Base-by-base conservation (phyloP, 2,113 vertebrate species). In the Labrus mixtus region DNA sequence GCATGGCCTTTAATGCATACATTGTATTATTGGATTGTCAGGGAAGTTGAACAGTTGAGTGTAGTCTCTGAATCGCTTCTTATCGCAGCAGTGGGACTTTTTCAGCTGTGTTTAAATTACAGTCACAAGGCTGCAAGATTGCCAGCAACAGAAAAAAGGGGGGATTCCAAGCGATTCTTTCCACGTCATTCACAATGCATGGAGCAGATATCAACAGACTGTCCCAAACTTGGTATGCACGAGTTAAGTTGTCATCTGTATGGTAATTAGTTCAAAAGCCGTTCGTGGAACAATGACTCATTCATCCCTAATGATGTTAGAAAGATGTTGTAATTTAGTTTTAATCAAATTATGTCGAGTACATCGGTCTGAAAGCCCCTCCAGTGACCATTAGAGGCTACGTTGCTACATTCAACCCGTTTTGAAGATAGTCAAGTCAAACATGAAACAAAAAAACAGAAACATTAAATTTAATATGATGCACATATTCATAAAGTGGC, bases 111-210 rank as follows among this genome's bases (percentile, higher is more conserved):
- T 65, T 81, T 69, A 82, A 88, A 90, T 90, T 69, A 79, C 8
- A 81, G 78, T 90, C 90, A 89, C 86, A 86, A 57, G 79, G 56
- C 78, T 67, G 22, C 36, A 29, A 46, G 41, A 64, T 75, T 59
- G 57, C 43, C 61, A 78, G 75, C 58, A 59, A 43, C 61, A 51
- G 57, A 65, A 74, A 76, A 76, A 41, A 76, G 19, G 86, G 90
- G 84, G 65, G 86, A 89, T 59, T 41, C 86, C 82, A 22, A 50
- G 64, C 23, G 62, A 22, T 70, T 81, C 50, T 81, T 36, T 75
- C 22, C 56, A 63, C 16, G 11, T 90, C 76, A 78, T 36, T 20
- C 70, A 82, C 76, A 80, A 85, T 77, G 73, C 70, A 56, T 57
- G 43, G 62, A 70, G 82, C 62, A 87, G 57, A 84, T 77, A 62